These are phyloP conservation scores for Catostylus mosaicus DNA, from an alignment of 30 jellyfish, hydroid and myxozoan species.

Conservation along the genomic window DNA sequence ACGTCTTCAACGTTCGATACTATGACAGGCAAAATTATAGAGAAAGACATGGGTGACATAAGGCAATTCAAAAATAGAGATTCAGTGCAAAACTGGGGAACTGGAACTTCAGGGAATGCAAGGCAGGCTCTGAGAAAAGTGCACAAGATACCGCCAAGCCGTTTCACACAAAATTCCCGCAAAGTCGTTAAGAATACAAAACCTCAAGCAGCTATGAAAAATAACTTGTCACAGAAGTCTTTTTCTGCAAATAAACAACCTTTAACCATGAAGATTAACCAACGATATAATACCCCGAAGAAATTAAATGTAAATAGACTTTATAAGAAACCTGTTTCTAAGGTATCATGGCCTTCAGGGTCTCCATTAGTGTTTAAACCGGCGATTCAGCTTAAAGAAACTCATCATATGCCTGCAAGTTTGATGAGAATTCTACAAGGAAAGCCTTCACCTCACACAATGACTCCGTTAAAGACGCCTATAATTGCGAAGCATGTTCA, in stretches of 20 bases:
- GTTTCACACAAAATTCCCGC: too few relatives aligned
- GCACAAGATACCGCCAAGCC: too few relatives aligned
- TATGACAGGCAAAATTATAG: constrained; percentile 27
- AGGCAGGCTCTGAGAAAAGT: neutral
- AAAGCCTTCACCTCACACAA: neutral
- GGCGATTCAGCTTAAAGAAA: neutral
- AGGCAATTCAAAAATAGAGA: neutral
- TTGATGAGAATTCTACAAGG: constrained; percentile 6
- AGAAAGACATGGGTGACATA: neutral
- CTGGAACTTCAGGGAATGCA: neutral
- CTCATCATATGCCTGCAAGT: constrained; percentile 20
- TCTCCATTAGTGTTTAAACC: neutral
- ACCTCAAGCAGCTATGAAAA: too few relatives aligned
- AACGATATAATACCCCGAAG: neutral
- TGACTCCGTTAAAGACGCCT: neutral
- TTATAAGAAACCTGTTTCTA: neutral
- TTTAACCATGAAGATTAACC: too few relatives aligned
- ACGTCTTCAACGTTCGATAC: constrained; percentile 36
- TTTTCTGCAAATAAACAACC: too few relatives aligned
- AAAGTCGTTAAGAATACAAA: too few relatives aligned
- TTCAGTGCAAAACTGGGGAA: neutral
- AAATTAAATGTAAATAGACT: neutral
- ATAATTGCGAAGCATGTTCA: neutral
- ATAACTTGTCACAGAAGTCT: too few relatives aligned
- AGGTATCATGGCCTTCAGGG: neutral